Conservation (phyloP, 2,888 invertebrate species). For the Elysia crispata region DNA sequence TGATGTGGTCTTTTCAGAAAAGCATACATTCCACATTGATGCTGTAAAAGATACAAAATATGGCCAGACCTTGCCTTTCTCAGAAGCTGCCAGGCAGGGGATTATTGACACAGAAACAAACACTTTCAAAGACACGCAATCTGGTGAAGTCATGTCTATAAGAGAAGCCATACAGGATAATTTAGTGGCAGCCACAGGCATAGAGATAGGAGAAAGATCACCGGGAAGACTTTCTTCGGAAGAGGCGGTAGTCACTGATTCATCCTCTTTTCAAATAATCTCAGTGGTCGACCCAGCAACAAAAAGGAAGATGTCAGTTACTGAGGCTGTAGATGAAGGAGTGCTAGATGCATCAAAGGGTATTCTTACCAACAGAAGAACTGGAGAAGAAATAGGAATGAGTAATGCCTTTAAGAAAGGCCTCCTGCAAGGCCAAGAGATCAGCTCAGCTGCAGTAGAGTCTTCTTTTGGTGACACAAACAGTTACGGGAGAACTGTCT, state of each 20-base stretch:
- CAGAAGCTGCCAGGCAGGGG: constrained; percentile 83
- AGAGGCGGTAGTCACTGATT: constrained; percentile 60
- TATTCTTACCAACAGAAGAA: constrained; percentile 76
- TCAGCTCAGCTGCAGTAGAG: constrained; percentile 38
- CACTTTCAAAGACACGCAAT: constrained; percentile 56
- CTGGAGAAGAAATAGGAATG: constrained; percentile 87
- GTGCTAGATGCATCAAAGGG: constrained; percentile 83
- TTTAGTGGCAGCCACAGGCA: constrained; percentile 45
- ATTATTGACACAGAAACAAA: constrained; percentile 78
- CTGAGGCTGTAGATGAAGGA: constrained; percentile 82
- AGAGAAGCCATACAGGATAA: constrained; percentile 59
- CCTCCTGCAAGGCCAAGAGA: constrained; percentile 53
- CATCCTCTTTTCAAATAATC: constrained; percentile 66
- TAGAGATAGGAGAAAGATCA: constrained; percentile 53
- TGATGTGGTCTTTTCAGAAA: constrained; percentile 68
- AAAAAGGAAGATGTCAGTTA: constrained; percentile 83
- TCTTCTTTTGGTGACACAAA: background rate
- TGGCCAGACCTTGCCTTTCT: constrained; percentile 88
- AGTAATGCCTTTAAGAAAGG: constrained; percentile 85
- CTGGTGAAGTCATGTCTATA: constrained; percentile 64
- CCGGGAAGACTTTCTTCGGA: constrained; percentile 54
- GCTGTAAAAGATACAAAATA: constrained; percentile 83
- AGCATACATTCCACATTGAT: constrained; percentile 67
- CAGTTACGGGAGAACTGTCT: constrained; percentile 51
- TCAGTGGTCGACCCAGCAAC: constrained; percentile 87